These are phyloP conservation scores for Holothuria leucospilota DNA, from an alignment of 53 echinoderm and acorn worm genomes.

Conservation along the genomic window DNA sequence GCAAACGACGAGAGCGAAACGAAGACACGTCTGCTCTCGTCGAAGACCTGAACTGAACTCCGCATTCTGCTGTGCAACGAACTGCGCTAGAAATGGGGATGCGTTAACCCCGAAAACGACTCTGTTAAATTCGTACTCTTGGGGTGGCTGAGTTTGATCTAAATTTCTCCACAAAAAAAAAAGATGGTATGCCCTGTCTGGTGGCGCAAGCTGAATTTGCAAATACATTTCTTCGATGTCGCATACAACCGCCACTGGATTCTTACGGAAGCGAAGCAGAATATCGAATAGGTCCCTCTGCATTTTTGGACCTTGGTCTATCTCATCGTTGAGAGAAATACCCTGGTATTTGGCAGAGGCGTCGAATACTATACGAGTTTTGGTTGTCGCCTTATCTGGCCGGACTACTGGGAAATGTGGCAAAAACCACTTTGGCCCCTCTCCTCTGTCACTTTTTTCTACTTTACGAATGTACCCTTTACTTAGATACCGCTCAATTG, in stretches of 20 bases:
- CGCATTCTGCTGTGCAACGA: not conserved
- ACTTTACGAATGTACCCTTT: constrained; percentile 19
- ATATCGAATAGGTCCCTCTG: no score
- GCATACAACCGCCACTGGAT: no score
- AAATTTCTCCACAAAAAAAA: no score
- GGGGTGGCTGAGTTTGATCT: not conserved
- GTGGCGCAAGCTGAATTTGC: not conserved
- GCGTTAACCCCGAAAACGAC: constrained; percentile 31
- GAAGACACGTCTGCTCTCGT: no score
- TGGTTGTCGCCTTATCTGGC: not conserved
- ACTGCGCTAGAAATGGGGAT: constrained; percentile 1
- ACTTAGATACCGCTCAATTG: no score
- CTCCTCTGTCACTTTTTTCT: not conserved
- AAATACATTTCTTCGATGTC: no score
- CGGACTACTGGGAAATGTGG: constrained; percentile 9
- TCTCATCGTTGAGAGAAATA: not conserved
- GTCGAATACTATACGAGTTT: not conserved
- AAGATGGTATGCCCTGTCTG: not conserved
- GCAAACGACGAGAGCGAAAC: no score
- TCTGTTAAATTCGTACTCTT: constrained; percentile 21
- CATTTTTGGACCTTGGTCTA: not conserved
- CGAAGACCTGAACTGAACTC: no score
- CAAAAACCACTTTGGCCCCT: no score
- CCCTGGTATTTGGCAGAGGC: not conserved
- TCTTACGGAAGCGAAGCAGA: not conserved